These are phyloP conservation scores for Hermaeophaga mercurialis DNA, from an alignment of 2,888 invertebrate genomes.

Conservation along the genomic window DNA sequence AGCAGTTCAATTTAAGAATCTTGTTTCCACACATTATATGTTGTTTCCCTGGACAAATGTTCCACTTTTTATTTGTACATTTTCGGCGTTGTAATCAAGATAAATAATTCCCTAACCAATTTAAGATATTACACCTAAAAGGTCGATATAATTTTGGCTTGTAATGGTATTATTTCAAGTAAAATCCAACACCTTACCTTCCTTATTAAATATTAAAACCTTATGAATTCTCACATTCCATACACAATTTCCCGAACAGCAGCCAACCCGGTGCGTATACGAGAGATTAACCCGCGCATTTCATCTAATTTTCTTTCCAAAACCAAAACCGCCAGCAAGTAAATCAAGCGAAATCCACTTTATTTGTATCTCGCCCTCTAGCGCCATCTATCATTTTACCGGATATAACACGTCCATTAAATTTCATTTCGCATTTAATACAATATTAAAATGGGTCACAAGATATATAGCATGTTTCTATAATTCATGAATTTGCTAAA, in stretches of 20 bases:
- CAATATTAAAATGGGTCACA: conserved; percentile 7
- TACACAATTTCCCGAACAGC: conserved; percentile 6
- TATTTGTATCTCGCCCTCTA: not conserved
- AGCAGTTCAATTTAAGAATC: no score
- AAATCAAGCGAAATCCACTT: conserved; percentile 24
- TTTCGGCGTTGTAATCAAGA: no score
- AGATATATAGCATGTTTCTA: no score
- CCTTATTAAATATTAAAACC: conserved; percentile 1
- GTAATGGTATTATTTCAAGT: no score
- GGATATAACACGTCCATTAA: conserved; percentile 28
- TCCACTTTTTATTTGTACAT: no score
- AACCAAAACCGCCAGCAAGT: conserved; percentile 11
- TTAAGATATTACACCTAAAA: not conserved
- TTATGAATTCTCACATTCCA: not conserved
- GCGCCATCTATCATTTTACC: conserved; percentile 23
- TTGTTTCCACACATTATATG: no score
- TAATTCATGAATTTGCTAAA: no score
- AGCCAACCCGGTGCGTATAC: conserved; percentile 1
- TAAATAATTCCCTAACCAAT: no score
- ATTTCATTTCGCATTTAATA: conserved; percentile 25
- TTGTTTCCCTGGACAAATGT: no score
- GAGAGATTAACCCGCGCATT: conserved; percentile 3
- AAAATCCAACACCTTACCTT: conserved; percentile 35
- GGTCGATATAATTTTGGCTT: no score
- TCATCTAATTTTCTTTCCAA: conserved; percentile 16